Base-by-base conservation (phyloP, 2,113 vertebrate genomes). In the Notiomystis cincta region DNA sequence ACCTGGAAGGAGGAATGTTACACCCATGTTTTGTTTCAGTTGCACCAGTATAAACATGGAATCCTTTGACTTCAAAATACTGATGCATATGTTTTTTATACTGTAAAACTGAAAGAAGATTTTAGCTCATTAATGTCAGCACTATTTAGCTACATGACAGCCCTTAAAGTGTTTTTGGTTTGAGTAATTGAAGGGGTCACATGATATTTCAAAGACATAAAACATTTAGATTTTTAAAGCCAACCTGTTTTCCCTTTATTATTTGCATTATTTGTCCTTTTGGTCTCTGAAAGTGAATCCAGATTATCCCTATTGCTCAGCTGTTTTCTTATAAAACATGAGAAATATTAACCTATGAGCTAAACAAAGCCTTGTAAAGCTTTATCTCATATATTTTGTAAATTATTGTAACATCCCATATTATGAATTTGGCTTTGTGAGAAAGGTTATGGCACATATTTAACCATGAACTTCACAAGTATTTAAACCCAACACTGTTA, bases 21-120 rank as follows among this genome's bases (percentile, higher is more conserved):
- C 87, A 95, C 76, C 79, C 69, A 83, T 94, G 93, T 92, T 97
- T 97, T 95, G 58, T 97, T 96, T 97, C 95, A 97, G 90, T 96
- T 96, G 72, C 93, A 93, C 95, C 47, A 5, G 66, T 48, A 53
- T 45, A 81, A 90, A 90, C 64, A 95, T 87, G 88, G 90, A 88
- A 57, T 90, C 64, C 30, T 85, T 90, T 89, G 92, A 94, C 93
- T 94, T 92, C 88, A 89, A 93, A 96, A 96, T 95, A 95, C 60
- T 67, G 76, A 93, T 92, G 82, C 92, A 95, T 92, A 89, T 96
- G 96, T 48, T 97, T 96, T 92, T 94, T 95, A 95, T 94, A 96
- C 96, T 95, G 90, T 95, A 96, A 93, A 56, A 93, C 90, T 65
- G 93, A 91, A 60, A 76, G 56, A 79, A 89, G 75, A 95, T 93